A percentile compares a stretch with the other conserved stretches of the same genome.
phyloP scores from a whole-genome alignment of 2,113 vertebrate genomes.

The Orycteropus afer region DNA sequence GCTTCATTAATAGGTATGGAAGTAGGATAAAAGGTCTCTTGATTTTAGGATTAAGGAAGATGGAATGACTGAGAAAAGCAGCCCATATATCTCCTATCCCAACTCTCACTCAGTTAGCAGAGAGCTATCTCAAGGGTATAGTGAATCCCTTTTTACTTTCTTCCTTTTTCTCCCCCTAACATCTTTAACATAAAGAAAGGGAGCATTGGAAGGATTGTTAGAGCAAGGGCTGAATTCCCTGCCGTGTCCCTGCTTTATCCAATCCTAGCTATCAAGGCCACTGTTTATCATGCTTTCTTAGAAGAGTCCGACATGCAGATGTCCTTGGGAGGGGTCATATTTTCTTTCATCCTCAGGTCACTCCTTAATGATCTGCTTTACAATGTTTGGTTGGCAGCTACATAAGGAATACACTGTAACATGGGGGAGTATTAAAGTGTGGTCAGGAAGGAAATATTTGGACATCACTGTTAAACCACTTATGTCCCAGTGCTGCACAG shows the following conservation, averaged over 20 bases:
- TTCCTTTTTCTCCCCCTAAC: not conserved
- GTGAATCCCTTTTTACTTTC: not conserved
- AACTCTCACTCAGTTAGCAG: not conserved
- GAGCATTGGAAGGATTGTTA: not conserved
- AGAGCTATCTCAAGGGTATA: not conserved
- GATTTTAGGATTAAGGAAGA: not conserved
- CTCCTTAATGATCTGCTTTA: not conserved
- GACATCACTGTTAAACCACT: constrained; percentile 13
- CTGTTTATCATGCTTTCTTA: not conserved
- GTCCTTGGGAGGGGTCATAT: not conserved
- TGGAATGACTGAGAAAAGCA: not conserved
- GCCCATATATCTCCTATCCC: not conserved
- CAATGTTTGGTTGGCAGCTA: not conserved
- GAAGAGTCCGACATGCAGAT: not conserved
- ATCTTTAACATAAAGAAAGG: not conserved
- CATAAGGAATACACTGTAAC: not conserved
- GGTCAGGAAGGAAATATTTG: not conserved
- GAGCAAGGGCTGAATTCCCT: not conserved
- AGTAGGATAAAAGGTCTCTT: not conserved
- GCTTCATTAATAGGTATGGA: not conserved
- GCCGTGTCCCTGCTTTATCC: not conserved
- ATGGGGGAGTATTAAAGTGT: not conserved
- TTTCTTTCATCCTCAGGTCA: not conserved
- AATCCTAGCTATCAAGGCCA: not conserved
- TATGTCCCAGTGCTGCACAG: not conserved